Conservation (phyloP, 2,888 invertebrate species). For the Idaea aversata region DNA sequence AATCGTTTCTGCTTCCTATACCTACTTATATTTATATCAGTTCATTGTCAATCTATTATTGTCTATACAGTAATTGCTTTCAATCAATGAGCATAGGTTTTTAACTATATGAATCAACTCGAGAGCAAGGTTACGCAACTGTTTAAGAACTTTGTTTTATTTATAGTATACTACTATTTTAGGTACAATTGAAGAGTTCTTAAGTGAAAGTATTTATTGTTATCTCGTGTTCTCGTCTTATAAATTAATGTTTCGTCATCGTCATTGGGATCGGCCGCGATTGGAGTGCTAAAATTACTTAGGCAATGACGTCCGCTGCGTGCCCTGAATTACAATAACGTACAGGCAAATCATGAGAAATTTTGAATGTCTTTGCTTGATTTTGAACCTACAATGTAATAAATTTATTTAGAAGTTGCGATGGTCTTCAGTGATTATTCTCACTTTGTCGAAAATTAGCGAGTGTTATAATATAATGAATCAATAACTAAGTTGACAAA, state of each 20-base stretch:
- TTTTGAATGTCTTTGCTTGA: neutral
- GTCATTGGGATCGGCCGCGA: constrained; percentile 13
- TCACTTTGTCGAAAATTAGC: neutral
- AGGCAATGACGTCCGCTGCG: constrained; percentile 7
- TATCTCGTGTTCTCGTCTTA: constrained; percentile 13
- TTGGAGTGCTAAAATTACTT: constrained; percentile 17
- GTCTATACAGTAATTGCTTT: neutral
- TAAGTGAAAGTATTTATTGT: constrained; percentile 14
- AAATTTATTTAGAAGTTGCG: neutral
- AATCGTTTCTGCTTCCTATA: neutral
- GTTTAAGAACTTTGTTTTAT: neutral
- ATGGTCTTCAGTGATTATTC: neutral
- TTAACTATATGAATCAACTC: constrained; percentile 10
- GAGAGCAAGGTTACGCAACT: constrained; percentile 5
- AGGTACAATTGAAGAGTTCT: constrained; percentile 7
- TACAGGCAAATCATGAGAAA: constrained; percentile 7
- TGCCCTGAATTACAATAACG: constrained; percentile 7
- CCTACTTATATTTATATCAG: neutral
- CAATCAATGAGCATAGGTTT: constrained; percentile 4
- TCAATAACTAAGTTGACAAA: neutral
- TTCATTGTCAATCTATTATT: neutral
- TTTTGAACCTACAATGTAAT: neutral
- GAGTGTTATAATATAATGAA: neutral
- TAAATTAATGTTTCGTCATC: constrained; percentile 3
- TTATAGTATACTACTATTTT: constrained; percentile 7